Evolutionary conservation across 2,113 vertebrate species (phyloP), one percentile per base, ranked within the genome.

Genomic region (Phylloscopus trochiloides): DNA sequence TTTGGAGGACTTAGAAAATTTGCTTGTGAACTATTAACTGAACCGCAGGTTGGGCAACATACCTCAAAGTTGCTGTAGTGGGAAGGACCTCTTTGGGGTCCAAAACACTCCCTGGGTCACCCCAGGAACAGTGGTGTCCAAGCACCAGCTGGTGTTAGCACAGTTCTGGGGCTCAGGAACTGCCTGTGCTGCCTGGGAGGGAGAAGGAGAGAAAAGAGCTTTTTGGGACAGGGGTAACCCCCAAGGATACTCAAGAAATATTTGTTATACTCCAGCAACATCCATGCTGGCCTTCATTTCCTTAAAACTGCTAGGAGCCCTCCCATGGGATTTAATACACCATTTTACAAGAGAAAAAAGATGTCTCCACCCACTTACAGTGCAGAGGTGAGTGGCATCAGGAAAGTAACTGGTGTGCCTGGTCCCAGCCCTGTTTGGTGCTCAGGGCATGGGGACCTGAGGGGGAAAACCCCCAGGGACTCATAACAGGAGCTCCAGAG

Each of bases 41-140:
- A 62, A 52, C 3, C 0, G 0, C 20, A 62, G 17, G 14, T 17
- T 34, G 21, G 32, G 47, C 20, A 71, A 51, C 1, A 4, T 24
- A 63, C 24, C 70, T 71, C 21, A 15, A 65, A 63, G 43, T 4
- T 58, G 9, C 61, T 78, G 70, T 36, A 34, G 55, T 14, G 14
- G 34, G 51, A 90, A 77, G 65, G 75, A 42, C 11, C 14, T 76
- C 24, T 84, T 14, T 45, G 54, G 28, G 42, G n/a, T 80, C 22
- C 76, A 34, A 50, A 91, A 66, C 20, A 32, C 2, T 24, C 28
- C 66, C 10, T 24, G 26, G 51, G 45, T 66, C 1, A 1, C 16
- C 8, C 11, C 0, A 6, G 63, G 58, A 84, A 32, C 0, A 50
- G 50, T 15, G 26, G 47, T 3, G 9, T 38, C 52, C 68, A 62